These are phyloP conservation scores for Sapajus apella DNA, from an alignment of 2,113 vertebrate genomes.

Conservation along the genomic window DNA sequence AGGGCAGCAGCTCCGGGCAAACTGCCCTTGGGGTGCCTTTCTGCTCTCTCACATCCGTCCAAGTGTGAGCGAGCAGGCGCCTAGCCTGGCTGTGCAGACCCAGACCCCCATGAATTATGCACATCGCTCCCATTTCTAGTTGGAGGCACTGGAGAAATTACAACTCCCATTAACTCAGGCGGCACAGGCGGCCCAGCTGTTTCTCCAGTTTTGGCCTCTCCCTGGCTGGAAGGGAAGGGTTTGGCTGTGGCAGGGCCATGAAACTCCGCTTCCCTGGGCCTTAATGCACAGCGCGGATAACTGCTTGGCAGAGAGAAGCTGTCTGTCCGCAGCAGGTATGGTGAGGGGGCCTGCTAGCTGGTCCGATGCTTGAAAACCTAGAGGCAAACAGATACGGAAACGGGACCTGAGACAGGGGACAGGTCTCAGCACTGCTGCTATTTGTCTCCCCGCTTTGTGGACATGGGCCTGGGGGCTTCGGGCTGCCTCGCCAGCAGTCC, in stretches of 20 bases:
- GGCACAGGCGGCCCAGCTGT: slow-evolving; percentile 77
- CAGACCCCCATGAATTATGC: slow-evolving; percentile 86
- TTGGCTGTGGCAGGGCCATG: slow-evolving; percentile 34
- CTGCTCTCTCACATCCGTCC: background rate
- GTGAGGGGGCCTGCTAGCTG: background rate
- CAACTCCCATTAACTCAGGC: slow-evolving; percentile 78
- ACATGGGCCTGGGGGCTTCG: background rate
- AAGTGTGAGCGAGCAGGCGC: slow-evolving; percentile 49
- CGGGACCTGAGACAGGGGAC: too few relatives aligned
- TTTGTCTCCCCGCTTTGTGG: background rate
- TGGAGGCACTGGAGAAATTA: slow-evolving; percentile 70
- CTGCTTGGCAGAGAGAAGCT: background rate
- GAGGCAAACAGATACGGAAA: background rate
- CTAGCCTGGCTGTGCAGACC: slow-evolving; percentile 81
- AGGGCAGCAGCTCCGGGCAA: background rate
- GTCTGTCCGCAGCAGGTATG: background rate
- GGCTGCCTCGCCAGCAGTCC: background rate
- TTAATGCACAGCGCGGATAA: too few relatives aligned
- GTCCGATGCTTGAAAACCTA: background rate
- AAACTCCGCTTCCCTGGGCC: background rate
- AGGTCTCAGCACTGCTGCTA: background rate
- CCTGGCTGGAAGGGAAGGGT: background rate
- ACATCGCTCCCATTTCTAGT: slow-evolving; percentile 84
- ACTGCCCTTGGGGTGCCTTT: background rate
- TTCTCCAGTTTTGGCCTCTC: slow-evolving; percentile 59